Conservation (phyloP, 1,140 invertebrate species). For the Macrobrachium nipponense region DNA sequence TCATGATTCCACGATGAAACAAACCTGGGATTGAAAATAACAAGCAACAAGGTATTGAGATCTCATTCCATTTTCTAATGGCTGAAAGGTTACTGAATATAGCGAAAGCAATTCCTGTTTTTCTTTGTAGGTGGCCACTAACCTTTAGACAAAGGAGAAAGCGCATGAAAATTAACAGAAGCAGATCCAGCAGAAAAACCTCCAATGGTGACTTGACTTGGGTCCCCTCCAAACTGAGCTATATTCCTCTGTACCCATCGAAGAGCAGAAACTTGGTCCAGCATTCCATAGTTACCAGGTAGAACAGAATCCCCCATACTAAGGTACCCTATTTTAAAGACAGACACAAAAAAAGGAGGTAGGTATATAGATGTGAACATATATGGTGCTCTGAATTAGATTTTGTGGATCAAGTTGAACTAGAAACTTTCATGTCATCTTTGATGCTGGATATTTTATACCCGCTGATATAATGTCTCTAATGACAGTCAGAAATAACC, state of each 20-base stretch:
- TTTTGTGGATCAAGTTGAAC: background rate
- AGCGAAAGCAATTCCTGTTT: too few relatives aligned
- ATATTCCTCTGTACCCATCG: constrained; percentile 84
- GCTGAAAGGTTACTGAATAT: too few relatives aligned
- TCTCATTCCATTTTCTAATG: background rate
- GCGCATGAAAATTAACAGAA: constrained; percentile 75
- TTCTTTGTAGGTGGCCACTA: background rate
- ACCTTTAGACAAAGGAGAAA: constrained; percentile 74
- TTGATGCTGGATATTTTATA: too few relatives aligned
- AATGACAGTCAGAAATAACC: background rate
- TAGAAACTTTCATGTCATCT: too few relatives aligned
- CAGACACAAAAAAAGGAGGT: background rate
- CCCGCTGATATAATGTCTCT: too few relatives aligned
- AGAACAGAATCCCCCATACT: constrained; percentile 85
- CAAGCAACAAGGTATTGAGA: background rate
- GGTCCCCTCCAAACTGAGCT: constrained; percentile 73
- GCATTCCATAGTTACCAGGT: constrained; percentile 89
- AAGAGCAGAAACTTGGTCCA: constrained; percentile 93
- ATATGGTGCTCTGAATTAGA: background rate
- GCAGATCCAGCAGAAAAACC: constrained; percentile 78
- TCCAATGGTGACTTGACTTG: constrained; percentile 75
- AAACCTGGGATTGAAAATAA: background rate
- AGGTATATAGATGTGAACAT: too few relatives aligned
- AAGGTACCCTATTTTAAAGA: constrained; percentile 74
- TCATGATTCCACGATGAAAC: constrained; percentile 2